Percentiles rank a stretch among this genome's conserved stretches.
These are phyloP conservation scores for Zaprionus bogoriensis DNA, from an alignment of 2,888 invertebrate genomes.

Conservation along the genomic window DNA sequence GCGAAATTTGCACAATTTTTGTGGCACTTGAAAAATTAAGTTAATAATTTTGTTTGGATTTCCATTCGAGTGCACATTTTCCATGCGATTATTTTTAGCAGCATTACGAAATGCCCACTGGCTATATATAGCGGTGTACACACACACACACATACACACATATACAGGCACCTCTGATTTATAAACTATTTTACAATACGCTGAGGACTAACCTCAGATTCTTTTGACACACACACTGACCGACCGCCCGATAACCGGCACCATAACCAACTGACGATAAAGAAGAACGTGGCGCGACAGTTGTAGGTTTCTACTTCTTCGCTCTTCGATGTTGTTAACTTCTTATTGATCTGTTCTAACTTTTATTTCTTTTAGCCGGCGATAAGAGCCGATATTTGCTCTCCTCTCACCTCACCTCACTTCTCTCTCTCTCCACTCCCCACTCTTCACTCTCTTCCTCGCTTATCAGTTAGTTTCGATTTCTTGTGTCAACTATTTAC, in stretches of 20 bases:
- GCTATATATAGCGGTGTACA: not conserved
- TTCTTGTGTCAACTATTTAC: constrained; percentile 18
- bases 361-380: constrained; percentile 1
- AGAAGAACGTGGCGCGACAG: constrained; percentile 26
- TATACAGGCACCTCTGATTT: not conserved
- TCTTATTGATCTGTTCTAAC: constrained; percentile 1
- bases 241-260: constrained; percentile 39
- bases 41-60: constrained; percentile 21
- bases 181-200: not conserved
- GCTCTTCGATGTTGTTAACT: not conserved
- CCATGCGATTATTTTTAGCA: constrained; percentile 63
- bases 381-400: constrained; percentile 4
- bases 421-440: no score
- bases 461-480: constrained; percentile 39
- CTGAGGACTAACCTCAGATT: not conserved
- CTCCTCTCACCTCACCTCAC: no score
- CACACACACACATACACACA: not conserved
- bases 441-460: not conserved
- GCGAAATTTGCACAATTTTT: constrained; percentile 38
- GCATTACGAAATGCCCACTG: constrained; percentile 57
- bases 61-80: constrained; percentile 60
- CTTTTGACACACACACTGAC: no score
- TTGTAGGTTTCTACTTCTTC: not conserved
- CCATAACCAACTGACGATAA: constrained; percentile 37
- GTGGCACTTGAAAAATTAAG: constrained; percentile 24